Evolutionary conservation across 2,113 vertebrate species (phyloP).

Genomic region (Cyprinodon variegatus): DNA sequence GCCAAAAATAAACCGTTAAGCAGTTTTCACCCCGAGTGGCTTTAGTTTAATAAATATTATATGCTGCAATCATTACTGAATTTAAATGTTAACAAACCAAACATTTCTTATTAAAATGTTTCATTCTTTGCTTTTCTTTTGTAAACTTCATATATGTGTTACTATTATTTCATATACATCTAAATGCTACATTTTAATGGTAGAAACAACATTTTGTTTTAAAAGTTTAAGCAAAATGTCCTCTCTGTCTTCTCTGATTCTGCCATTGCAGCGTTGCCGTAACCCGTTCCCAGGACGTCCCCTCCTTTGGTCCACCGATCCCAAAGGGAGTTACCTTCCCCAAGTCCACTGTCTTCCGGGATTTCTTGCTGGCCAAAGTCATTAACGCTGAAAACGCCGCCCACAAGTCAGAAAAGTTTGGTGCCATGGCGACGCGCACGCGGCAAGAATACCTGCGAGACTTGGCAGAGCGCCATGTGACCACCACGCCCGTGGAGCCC

Average conservation of each 20-base stretch:
- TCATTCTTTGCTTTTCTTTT: neutral
- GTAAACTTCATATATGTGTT: neutral
- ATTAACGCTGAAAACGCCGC: constrained; percentile 97
- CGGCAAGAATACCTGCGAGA: constrained; percentile 96
- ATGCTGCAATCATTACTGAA: neutral
- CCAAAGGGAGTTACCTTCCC: constrained; percentile 95
- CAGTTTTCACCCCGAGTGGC: neutral
- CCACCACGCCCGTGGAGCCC: constrained; percentile 92
- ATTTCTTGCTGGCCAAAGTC: constrained; percentile 95
- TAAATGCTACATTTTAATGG: neutral
- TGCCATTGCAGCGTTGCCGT: constrained; percentile 86
- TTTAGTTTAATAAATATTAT: neutral
- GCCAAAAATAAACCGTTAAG: neutral
- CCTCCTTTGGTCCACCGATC: constrained; percentile 93
- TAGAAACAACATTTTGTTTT: neutral
- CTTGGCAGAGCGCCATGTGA: constrained; percentile 94
- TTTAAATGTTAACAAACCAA: neutral
- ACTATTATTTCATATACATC: neutral
- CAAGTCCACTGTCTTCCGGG: constrained; percentile 96
- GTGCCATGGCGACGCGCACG: constrained; percentile 94
- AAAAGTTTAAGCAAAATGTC: neutral
- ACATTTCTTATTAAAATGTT: neutral
- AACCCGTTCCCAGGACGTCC: constrained; percentile 94
- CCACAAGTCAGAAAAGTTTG: constrained; percentile 96
- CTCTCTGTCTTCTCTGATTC: neutral